Evolutionary conservation across 2,797 vertebrate species (phyloP).

Genomic region (Hoplostethus atlanticus): DNA sequence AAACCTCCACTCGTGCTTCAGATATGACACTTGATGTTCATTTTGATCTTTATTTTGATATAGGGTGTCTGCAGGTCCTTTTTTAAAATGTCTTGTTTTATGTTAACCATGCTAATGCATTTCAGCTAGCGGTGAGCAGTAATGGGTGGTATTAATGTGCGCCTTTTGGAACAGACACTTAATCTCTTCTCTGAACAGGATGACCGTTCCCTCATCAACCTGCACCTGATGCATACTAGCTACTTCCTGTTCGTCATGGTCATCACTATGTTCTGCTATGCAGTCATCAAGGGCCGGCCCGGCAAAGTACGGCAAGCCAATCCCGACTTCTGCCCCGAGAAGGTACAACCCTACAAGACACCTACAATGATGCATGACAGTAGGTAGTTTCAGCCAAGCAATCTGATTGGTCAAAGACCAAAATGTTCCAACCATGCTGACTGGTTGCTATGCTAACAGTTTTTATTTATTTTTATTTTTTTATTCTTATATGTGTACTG

Average conservation of each 20-base stretch:
- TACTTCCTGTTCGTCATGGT: constrained; percentile 99
- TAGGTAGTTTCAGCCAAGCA: constrained; percentile 63
- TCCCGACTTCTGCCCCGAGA: constrained; percentile 94
- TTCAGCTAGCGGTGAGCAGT: too few species aligned
- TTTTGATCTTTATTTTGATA: too few species aligned
- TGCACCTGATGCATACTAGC: constrained; percentile 99
- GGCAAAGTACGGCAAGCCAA: constrained; percentile 94
- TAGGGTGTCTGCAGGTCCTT: too few species aligned
- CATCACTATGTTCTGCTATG: constrained; percentile 99
- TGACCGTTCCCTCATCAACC: constrained; percentile 97
- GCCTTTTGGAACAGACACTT: background rate
- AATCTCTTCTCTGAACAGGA: constrained; percentile 83
- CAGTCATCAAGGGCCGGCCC: constrained; percentile 97
- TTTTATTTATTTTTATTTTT: too few species aligned
- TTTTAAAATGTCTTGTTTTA: too few species aligned
- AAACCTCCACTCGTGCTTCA: too few species aligned
- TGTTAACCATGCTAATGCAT: too few species aligned
- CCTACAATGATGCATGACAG: constrained; percentile 60
- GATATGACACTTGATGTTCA: too few species aligned
- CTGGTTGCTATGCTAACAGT: constrained; percentile 12
- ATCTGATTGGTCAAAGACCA: constrained; percentile 49
- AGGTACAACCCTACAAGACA: constrained; percentile 83
- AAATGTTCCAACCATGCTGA: constrained; percentile 43
- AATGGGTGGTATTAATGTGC: too few species aligned
- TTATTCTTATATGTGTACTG: too few species aligned